These are phyloP conservation scores for Nomada lathburiana DNA, from an alignment of 2,888 invertebrate species.

Conservation along the genomic window DNA sequence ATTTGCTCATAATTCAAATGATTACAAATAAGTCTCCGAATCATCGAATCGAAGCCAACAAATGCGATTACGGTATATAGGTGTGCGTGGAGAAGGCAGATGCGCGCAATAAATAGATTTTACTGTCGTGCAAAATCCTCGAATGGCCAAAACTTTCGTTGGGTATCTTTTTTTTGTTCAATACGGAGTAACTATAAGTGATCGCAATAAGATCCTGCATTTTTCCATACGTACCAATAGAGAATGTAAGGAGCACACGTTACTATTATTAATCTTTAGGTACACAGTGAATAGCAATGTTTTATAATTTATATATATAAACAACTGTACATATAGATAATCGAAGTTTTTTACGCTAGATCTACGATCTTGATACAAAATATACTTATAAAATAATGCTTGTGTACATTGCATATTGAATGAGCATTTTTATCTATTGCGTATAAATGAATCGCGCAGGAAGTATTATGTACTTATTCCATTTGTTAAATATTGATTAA, in stretches of 20 bases:
- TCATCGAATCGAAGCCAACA: conserved; percentile 14
- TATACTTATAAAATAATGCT: conserved; percentile 68
- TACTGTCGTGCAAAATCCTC: background rate
- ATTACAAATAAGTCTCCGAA: conserved; percentile 2
- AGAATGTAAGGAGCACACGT: conserved; percentile 10
- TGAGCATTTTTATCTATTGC: conserved; percentile 45
- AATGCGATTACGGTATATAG: conserved; percentile 8
- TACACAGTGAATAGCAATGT: conserved; percentile 33
- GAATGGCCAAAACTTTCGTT: conserved; percentile 32
- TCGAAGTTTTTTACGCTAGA: conserved; percentile 48
- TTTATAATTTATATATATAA: conserved; percentile 43
- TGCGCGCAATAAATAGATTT: conserved; percentile 29
- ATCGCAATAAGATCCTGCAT: conserved; percentile 22
- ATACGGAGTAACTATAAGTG: conserved; percentile 8
- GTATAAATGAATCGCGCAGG: conserved; percentile 69
- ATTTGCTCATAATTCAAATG: background rate
- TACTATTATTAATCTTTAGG: conserved; percentile 20
- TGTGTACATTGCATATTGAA: conserved; percentile 75
- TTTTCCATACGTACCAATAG: conserved; percentile 19
- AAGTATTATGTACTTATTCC: conserved; percentile 81
- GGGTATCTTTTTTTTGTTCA: background rate
- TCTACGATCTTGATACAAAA: conserved; percentile 48
- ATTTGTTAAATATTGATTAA: conserved; percentile 82
- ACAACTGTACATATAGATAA: conserved; percentile 42
- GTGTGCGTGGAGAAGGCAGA: background rate